Evolutionary conservation across 2,797 vertebrate species (phyloP).

Genomic region (Chelmon rostratus): DNA sequence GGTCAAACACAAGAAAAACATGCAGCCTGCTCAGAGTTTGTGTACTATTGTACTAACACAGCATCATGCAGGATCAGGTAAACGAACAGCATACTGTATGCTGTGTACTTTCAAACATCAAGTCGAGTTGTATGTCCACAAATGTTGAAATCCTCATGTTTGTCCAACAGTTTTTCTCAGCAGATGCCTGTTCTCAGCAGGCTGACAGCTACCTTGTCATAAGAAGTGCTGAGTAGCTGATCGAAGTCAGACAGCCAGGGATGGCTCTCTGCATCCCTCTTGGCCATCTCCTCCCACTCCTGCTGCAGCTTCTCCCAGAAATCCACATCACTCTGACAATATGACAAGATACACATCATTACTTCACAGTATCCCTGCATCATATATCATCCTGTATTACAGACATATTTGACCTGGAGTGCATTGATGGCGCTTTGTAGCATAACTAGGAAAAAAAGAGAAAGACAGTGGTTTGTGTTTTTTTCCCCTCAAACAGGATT

Average conservation of each 20-base stretch:
- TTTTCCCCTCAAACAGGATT: background rate
- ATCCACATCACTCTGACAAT: constrained; percentile 94
- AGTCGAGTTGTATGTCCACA: background rate
- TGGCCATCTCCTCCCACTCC: constrained; percentile 99
- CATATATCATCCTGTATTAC: background rate
- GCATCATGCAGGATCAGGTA: background rate
- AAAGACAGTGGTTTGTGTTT: background rate
- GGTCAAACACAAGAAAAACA: constrained; percentile 23
- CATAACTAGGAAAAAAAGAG: background rate
- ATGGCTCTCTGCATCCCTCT: constrained; percentile 96
- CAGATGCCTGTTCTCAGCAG: constrained; percentile 21
- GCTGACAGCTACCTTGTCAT: constrained; percentile 91
- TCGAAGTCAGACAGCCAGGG: constrained; percentile 99
- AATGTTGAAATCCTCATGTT: constrained; percentile 28
- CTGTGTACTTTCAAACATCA: background rate
- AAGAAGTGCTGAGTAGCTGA: constrained; percentile 91
- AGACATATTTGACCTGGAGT: constrained; percentile 28
- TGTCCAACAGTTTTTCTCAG: constrained; percentile 5
- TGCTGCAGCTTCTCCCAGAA: constrained; percentile 99
- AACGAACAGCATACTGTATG: background rate
- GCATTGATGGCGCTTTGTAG: constrained; percentile 8
- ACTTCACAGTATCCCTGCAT: constrained; percentile 14
- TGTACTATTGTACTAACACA: background rate
- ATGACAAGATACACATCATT: constrained; percentile 47
- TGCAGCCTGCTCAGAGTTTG: background rate